Conservation (phyloP, 2,888 invertebrate genomes). For the Notodromas monacha region DNA sequence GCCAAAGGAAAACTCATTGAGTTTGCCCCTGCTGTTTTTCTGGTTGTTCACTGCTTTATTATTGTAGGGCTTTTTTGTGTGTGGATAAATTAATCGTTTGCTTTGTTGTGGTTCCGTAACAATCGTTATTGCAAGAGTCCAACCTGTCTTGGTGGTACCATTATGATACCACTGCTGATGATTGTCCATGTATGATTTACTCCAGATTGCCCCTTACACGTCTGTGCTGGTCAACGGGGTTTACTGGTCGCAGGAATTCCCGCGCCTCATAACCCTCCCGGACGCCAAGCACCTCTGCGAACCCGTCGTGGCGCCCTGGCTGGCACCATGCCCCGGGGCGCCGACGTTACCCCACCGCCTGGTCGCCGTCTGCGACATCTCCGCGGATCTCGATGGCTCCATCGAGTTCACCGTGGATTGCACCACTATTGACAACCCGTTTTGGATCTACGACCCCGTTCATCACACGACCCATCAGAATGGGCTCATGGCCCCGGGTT, state of each 20-base stretch:
- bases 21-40: too few relatives aligned
- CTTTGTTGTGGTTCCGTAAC: too few relatives aligned
- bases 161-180: conserved; percentile 60
- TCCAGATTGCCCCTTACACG: conserved; percentile 90
- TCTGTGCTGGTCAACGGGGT: conserved; percentile 91
- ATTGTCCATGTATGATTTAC: conserved; percentile 67
- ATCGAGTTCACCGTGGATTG: conserved; percentile 99
- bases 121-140: too few relatives aligned
- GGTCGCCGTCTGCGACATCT: conserved; percentile 81
- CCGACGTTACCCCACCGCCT: conserved; percentile 62
- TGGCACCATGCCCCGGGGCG: conserved; percentile 36
- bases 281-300: conserved; percentile 78
- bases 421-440: conserved; percentile 95
- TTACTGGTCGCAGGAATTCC: conserved; percentile 91
- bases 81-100: too few relatives aligned
- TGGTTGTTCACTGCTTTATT: too few relatives aligned
- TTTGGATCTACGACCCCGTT: conserved; percentile 96
- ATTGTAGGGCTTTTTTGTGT: too few relatives aligned
- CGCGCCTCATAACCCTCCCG: conserved; percentile 76
- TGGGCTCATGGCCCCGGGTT: conserved; percentile 79
- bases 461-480: conserved; percentile 83
- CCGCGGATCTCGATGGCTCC: conserved; percentile 90
- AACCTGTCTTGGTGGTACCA: too few relatives aligned
- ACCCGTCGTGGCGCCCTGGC: conserved; percentile 42
- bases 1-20: too few relatives aligned